Evolutionary conservation across 2,113 vertebrate species (phyloP).

Genomic region (Trichechus manatus): DNA sequence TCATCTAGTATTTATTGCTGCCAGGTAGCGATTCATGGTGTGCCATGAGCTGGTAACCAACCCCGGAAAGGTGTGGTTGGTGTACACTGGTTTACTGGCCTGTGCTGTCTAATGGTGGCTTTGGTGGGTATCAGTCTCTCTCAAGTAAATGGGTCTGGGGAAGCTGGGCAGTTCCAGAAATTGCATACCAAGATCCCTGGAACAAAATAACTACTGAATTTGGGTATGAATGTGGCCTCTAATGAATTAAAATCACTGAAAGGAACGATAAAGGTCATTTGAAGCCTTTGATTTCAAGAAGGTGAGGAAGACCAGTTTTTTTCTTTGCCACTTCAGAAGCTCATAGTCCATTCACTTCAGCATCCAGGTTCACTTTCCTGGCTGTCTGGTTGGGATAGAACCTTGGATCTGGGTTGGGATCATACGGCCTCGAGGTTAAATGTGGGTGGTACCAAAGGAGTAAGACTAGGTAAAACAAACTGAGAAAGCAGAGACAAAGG

Average conservation of each 20-base stretch:
- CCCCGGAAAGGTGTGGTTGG: constrained; percentile 59
- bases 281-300: constrained; percentile 54
- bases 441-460: neutral
- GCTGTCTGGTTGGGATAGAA: constrained; percentile 13
- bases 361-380: constrained; percentile 34
- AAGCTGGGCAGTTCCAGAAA: constrained; percentile 57
- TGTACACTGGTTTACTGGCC: constrained; percentile 44
- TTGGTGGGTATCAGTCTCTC: constrained; percentile 10
- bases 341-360: neutral
- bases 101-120: constrained; percentile 23
- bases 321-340: constrained; percentile 46
- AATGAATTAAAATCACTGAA: constrained; percentile 61
- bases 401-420: constrained; percentile 9
- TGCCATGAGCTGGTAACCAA: constrained; percentile 39
- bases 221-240: neutral
- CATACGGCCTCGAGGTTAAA: neutral
- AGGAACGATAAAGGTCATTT: constrained; percentile 46
- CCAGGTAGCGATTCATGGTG: constrained; percentile 23
- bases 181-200: constrained; percentile 40
- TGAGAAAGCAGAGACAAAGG: neutral
- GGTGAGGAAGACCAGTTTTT: neutral
- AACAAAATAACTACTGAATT: constrained; percentile 59
- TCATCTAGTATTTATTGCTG: constrained; percentile 70
- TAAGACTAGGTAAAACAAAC: constrained; percentile 14
- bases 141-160: constrained; percentile 61